phyloP scores from a whole-genome alignment of 2,888 invertebrate species.

The Apoda limacodes region DNA sequence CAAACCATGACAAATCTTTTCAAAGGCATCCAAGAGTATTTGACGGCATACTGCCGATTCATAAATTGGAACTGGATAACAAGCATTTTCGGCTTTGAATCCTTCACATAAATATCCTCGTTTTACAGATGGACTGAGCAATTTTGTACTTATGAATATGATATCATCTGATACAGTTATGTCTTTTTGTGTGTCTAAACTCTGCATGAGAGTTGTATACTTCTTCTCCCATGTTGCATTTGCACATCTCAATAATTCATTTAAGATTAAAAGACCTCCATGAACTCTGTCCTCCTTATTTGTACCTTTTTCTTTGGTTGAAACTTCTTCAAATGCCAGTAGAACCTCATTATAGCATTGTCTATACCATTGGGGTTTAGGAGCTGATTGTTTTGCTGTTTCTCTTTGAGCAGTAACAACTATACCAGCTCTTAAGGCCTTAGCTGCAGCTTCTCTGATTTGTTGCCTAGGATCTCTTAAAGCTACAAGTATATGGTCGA shows the following conservation, averaged over 20 bases:
- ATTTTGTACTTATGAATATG: conserved; percentile 67
- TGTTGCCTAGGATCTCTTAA: conserved; percentile 91
- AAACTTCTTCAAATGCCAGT: conserved; percentile 78
- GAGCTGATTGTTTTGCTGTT: conserved; percentile 90
- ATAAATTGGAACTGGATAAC: conserved; percentile 72
- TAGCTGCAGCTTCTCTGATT: conserved; percentile 92
- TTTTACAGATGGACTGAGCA: conserved; percentile 70
- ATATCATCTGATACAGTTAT: conserved; percentile 65
- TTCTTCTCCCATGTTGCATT: conserved; percentile 89
- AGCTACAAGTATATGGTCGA: conserved; percentile 93
- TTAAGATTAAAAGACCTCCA: conserved; percentile 91
- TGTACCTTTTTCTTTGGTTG: conserved; percentile 78
- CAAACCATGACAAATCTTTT: conserved; percentile 76
- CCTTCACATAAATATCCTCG: conserved; percentile 62
- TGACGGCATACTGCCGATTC: conserved; percentile 90
- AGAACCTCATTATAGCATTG: conserved; percentile 93
- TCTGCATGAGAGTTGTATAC: conserved; percentile 78
- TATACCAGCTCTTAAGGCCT: conserved; percentile 93
- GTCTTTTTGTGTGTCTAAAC: conserved; percentile 58
- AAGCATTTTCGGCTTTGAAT: conserved; percentile 61
- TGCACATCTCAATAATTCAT: conserved; percentile 92
- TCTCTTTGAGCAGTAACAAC: conserved; percentile 97
- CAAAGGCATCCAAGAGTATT: conserved; percentile 85
- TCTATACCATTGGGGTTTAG: conserved; percentile 91
- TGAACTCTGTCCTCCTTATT: conserved; percentile 92